Evolutionary conservation across 2,888 invertebrate genomes (phyloP), one percentile per base, ranked within the genome.

Genomic region (Mallateleia sp.): DNA sequence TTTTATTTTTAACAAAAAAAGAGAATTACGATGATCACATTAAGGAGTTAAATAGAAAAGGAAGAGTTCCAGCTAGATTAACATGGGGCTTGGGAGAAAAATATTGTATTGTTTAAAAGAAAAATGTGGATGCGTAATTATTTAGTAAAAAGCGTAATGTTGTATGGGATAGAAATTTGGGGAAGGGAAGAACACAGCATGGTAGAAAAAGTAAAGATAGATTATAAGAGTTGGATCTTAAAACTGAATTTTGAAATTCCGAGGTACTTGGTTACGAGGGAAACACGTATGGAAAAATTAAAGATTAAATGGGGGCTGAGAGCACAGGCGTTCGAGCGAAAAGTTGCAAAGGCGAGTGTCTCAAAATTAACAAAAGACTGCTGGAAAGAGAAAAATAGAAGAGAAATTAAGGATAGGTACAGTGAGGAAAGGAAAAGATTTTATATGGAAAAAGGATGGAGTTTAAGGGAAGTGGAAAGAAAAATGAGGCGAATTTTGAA

Each of bases 101-200:
- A 25, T 9, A 1, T 4, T 54, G 54, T 54, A 54, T 8, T 24
- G 24, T 75, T n/a, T 28, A 18, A n/a, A 24, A 58, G 67, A 38
- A 28, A 4, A 25, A 74, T n/a, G 34, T 45, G 50, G 74, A 45
- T 18, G 24, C 14, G 1, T 32, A 18, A 34, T 18, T 32, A 28
- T 58, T n/a, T 32, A 32, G 28, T 38, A 11, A 11, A 38, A 38
- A 38, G 54, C 2, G 54, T 54, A 3, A 24, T 54, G 54, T 14
- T 25, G 24, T 54, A 54, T 14, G 25, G 54, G 15, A 25, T 54
- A 5, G 54, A 83, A 62, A 77, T 83, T 25, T 83, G 69, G 75
- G 64, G 69, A 1, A 69, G 69, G 71, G 14, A 25, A 25, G 18
- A 18, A n/a, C 54, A 20, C 22, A 58, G 9, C 42, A 52, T 18